Base-by-base conservation (phyloP, 2,888 invertebrate genomes). In the Liopterus haemorrhoidalis region DNA sequence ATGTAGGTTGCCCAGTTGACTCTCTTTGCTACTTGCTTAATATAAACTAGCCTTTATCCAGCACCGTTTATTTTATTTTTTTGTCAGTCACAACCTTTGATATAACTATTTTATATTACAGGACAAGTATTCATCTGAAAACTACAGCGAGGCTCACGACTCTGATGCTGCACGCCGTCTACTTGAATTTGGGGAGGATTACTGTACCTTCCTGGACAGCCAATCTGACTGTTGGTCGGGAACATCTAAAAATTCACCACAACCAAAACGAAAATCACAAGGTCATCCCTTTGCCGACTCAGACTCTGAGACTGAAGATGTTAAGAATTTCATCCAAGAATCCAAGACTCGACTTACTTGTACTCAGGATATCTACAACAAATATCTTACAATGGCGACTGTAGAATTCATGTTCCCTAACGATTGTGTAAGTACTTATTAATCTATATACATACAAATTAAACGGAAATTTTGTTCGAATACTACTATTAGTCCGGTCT, bases 121-220 rank as follows among this genome's bases (percentile, higher is more conserved):
- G 85, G 91, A 91, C 66, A 91, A 89, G 68, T 92, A 92, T 68
- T 81, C 87, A 66, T 90, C 90, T 27, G 92, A 92, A 65, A 81
- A 87, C 18, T 91, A 91, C 67, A 91, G 91, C 46, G 92, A 92
- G 70, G 79, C 81, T 33, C 81, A 82, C 4, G 91, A 92, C 65
- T 83, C 88, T 2, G 90, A 91, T 68, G 83, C 86, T 21, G 87
- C 90, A 25, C 77, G 88, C 47, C 78, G 81, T 50, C 70, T 91
- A 12, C 69, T 90, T 53, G 89, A 91, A 62, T 90, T 90, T 63
- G 90, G 90, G 21, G 91, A 92, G 66, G 91, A 92, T 69, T 92
- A 92, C 69, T 77, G 90, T 63, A 85, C 85, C 59, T 90, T 82
- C 69, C 74, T 92, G 38, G 91, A 90, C 70, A 90, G 90, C 50